Percentiles rank a stretch among this genome's conserved stretches.
Conservation (phyloP, 2,888 invertebrate genomes). For the Ephialtes manifestator region DNA sequence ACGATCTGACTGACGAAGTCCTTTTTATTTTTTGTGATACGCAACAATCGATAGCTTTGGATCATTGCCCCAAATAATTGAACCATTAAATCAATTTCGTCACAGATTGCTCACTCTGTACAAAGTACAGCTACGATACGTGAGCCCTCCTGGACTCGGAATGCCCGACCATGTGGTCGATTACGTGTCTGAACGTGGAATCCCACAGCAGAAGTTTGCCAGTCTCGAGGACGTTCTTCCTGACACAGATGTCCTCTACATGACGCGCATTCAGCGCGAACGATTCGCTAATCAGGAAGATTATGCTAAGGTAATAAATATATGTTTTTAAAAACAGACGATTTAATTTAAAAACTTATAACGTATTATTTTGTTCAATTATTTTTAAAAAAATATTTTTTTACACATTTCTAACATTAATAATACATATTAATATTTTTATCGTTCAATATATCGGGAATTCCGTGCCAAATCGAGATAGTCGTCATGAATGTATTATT, state of each 20-base stretch:
- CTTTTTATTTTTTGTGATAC: not conserved
- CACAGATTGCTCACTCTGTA: conserved; percentile 94
- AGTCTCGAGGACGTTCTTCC: conserved; percentile 94
- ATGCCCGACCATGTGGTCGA: conserved; percentile 96
- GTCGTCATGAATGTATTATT: no score
- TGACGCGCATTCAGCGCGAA: conserved; percentile 99
- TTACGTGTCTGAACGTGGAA: conserved; percentile 92
- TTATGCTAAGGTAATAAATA: conserved; percentile 91
- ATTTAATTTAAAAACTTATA: no score
- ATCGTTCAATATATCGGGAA: no score
- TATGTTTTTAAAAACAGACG: not conserved
- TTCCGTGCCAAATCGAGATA: no score
- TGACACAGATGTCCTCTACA: conserved; percentile 98
- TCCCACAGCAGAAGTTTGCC: conserved; percentile 91
- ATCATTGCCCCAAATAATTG: not conserved
- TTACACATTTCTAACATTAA: no score
- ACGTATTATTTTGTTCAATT: no score
- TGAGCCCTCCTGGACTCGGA: conserved; percentile 94
- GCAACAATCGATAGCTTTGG: not conserved
- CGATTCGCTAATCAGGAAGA: conserved; percentile 94
- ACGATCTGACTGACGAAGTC: not conserved
- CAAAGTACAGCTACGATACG: conserved; percentile 96
- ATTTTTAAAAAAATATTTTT: no score
- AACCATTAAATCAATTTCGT: not conserved
- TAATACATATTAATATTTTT: no score